Conservation (phyloP, 2,797 vertebrate genomes). For the Danio choprae region DNA sequence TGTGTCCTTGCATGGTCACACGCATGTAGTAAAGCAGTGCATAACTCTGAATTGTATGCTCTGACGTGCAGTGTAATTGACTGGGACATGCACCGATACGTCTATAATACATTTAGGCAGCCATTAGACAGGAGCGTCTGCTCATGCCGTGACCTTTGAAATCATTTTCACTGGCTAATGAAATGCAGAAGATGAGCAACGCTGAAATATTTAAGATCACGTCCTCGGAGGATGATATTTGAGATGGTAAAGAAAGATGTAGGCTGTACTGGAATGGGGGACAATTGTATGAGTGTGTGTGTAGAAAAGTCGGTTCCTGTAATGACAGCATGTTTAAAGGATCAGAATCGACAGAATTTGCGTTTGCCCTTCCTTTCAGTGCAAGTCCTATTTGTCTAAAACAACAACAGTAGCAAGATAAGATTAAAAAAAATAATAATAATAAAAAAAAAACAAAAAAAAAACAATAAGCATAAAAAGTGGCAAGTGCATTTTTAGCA, state of each 20-base stretch:
- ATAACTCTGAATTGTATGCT: slow-evolving; percentile 1
- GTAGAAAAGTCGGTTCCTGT: neutral
- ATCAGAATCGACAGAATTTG: too few relatives aligned
- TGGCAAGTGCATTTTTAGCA: too few relatives aligned
- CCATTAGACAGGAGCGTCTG: slow-evolving; percentile 48
- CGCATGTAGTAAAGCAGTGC: neutral
- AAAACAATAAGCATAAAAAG: too few relatives aligned
- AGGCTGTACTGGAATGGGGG: neutral
- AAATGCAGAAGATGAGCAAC: slow-evolving; percentile 31
- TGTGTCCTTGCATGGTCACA: neutral
- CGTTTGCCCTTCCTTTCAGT: too few relatives aligned
- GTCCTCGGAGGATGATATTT: neutral
- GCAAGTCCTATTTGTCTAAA: too few relatives aligned
- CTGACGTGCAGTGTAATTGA: slow-evolving; percentile 50
- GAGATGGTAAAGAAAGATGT: neutral
- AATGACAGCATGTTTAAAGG: neutral
- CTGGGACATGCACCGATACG: slow-evolving; percentile 50
- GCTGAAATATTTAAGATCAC: slow-evolving; percentile 18
- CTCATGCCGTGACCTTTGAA: slow-evolving; percentile 53
- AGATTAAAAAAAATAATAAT: too few relatives aligned
- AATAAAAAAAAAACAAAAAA: too few relatives aligned
- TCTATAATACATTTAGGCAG: slow-evolving; percentile 57
- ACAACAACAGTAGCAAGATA: too few relatives aligned
- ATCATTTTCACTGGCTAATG: slow-evolving; percentile 53
- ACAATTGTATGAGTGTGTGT: neutral